Percentiles rank a stretch among this genome's conserved stretches.
phyloP scores from a whole-genome alignment of 2,888 invertebrate genomes.

The Therioaphis trifolii region DNA sequence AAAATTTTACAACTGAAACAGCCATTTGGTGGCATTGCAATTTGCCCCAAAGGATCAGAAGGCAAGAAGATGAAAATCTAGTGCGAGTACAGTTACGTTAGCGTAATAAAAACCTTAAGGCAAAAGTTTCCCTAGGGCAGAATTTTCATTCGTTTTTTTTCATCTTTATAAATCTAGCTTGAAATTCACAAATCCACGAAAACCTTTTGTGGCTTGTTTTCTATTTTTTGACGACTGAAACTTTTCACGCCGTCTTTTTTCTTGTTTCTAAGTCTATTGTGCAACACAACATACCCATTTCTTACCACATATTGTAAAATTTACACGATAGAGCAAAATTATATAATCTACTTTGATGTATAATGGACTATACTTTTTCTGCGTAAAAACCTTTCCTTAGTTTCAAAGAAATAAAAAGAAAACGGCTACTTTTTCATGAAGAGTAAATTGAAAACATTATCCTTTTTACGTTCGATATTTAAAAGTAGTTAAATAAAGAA shows the following conservation, averaged over 20 bases:
- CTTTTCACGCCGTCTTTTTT: conserved; percentile 39
- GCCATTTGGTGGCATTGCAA: not conserved
- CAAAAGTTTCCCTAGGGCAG: conserved; percentile 49
- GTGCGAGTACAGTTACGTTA: conserved; percentile 15
- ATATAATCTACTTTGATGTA: conserved; percentile 52
- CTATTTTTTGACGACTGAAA: conserved; percentile 51
- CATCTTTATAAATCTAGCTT: conserved; percentile 38
- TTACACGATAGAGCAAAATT: conserved; percentile 43
- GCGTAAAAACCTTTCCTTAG: not conserved
- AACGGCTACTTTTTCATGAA: not conserved
- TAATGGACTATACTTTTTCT: conserved; percentile 11
- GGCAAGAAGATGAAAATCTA: conserved; percentile 18
- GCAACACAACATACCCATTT: conserved; percentile 26
- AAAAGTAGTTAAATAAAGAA: not conserved
- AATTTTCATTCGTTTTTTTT: conserved; percentile 42
- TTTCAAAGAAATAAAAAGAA: conserved; percentile 37
- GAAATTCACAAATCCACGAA: conserved; percentile 51
- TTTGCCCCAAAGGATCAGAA: conserved; percentile 21
- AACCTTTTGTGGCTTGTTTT: conserved; percentile 47
- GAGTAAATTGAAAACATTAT: not conserved
- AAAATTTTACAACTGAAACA: conserved; percentile 8
- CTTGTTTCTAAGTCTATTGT: conserved; percentile 42
- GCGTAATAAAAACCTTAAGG: conserved; percentile 44
- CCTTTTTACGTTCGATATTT: conserved; percentile 7
- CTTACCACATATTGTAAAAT: conserved; percentile 22